Base-by-base conservation (phyloP, 1,140 invertebrate species). In the Popillia japonica region DNA sequence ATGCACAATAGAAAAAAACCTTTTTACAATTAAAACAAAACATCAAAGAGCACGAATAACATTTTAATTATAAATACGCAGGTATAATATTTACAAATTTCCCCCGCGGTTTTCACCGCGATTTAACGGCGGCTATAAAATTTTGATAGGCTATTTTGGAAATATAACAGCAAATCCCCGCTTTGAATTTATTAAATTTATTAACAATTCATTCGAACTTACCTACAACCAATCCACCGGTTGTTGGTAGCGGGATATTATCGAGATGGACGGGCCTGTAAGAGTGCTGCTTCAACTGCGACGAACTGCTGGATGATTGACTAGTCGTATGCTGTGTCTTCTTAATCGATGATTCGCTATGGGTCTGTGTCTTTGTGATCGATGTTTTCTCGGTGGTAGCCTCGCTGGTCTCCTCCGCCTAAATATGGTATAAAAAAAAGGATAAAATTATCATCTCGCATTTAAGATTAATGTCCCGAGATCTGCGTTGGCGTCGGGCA, bases 221-320 rank as follows among this genome's bases (percentile, higher is more conserved):
- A 94, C 93, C 92, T 83, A 90, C 91, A 76, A 94, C 91, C 86
- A 91, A 90, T 83, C 93, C 93, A 83, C 92, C 92, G 81, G 91
- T 91, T 23, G 91, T 90, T 78, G 93, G 93, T 79, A 95, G 86
- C 77, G 92, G 93, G 79, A 95, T 93, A 83, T 92, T 93, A 84
- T 93, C 90, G 78, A 95, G 87, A 79, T 92, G 89, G 76, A 94
- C 90, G 76, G 89, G 87, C 83, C 91, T 88, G 85, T 91, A 94
- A 34, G 82, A 81, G 40, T 85, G 87, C 14, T 87, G 85, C 75
- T 84, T 83, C n/a, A 77, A 75, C 40, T 74, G 42, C 55, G n/a
- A n/a, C n/a, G 77, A 59, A 85, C 78, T 87, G 86, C 84, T 14
- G 82, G 83, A n/a, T n/a, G n/a, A 78, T 83, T 83, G 76, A 82